These are phyloP conservation scores for Megaleporinus macrocephalus DNA, from an alignment of 2,113 vertebrate genomes.

Conservation along the genomic window DNA sequence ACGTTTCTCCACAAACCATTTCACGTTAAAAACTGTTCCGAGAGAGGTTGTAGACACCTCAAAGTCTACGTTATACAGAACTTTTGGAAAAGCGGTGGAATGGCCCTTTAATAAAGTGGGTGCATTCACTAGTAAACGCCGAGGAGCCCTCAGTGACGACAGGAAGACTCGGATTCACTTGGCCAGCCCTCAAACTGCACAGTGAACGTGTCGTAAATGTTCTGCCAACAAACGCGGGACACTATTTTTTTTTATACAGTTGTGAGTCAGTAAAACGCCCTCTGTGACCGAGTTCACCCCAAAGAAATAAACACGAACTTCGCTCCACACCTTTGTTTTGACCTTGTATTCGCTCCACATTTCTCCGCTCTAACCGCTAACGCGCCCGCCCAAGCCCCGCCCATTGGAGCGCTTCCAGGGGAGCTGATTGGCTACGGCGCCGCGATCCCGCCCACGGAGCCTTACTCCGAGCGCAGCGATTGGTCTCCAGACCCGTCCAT, in stretches of 20 bases:
- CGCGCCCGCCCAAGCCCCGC: conserved; percentile 18
- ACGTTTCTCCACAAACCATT: no score
- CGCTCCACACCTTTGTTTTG: conserved; percentile 67
- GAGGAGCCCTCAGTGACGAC: no score
- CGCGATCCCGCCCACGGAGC: conserved; percentile 25
- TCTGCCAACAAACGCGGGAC: background rate
- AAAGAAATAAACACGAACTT: background rate
- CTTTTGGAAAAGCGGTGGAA: no score
- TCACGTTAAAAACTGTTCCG: no score
- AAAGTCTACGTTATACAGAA: no score
- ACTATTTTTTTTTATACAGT: background rate
- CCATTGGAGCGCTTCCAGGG: background rate
- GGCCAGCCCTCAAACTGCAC: background rate
- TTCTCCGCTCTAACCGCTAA: background rate
- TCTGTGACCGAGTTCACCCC: no score
- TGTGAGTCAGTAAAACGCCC: background rate
- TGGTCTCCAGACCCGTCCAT: conserved; percentile 53
- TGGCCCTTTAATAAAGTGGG: no score
- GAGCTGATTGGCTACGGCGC: conserved; percentile 55
- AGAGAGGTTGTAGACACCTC: no score
- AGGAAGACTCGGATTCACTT: background rate
- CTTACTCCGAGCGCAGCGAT: background rate
- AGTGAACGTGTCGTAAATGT: background rate
- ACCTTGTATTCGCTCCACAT: conserved; percentile 69
- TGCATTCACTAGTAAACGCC: no score